Conservation (phyloP, 2,797 vertebrate genomes). For the Huso huso region DNA sequence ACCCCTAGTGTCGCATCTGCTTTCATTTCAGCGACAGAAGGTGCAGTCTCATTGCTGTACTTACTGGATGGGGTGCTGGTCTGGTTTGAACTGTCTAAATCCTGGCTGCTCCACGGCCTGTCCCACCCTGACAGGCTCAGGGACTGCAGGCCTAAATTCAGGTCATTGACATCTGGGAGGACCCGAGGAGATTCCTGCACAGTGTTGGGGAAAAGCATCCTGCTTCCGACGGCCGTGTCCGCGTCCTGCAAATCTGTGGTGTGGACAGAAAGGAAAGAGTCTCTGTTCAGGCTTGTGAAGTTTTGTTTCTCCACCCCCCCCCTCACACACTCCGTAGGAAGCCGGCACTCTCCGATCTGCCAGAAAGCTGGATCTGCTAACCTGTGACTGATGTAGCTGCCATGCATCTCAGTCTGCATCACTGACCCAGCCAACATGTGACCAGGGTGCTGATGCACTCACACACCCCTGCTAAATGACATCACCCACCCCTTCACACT, state of each 20-base stretch:
- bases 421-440: slow-evolving; percentile 96
- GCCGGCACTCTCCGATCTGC: slow-evolving; percentile 22
- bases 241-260: slow-evolving; percentile 75
- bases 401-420: slow-evolving; percentile 84
- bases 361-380: slow-evolving; percentile 45
- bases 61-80: slow-evolving; percentile 82
- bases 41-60: slow-evolving; percentile 35
- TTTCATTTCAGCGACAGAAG: neutral
- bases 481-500: slow-evolving; percentile 65
- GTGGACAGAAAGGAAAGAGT: slow-evolving; percentile 48
- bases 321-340: slow-evolving; percentile 27
- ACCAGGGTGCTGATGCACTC: slow-evolving; percentile 91
- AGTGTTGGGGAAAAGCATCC: slow-evolving; percentile 91
- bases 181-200: slow-evolving; percentile 79
- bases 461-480: slow-evolving; percentile 85
- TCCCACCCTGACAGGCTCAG: slow-evolving; percentile 91
- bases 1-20: neutral
- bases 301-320: slow-evolving; percentile 12
- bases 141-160: slow-evolving; percentile 95
- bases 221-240: slow-evolving; percentile 78
- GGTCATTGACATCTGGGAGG: slow-evolving; percentile 78
- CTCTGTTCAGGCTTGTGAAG: slow-evolving; percentile 18
- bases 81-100: slow-evolving; percentile 71
- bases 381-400: slow-evolving; percentile 66
- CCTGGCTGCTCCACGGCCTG: slow-evolving; percentile 93